phyloP scores from a whole-genome alignment of 2,113 vertebrate species.

The Onychostoma macrolepis region DNA sequence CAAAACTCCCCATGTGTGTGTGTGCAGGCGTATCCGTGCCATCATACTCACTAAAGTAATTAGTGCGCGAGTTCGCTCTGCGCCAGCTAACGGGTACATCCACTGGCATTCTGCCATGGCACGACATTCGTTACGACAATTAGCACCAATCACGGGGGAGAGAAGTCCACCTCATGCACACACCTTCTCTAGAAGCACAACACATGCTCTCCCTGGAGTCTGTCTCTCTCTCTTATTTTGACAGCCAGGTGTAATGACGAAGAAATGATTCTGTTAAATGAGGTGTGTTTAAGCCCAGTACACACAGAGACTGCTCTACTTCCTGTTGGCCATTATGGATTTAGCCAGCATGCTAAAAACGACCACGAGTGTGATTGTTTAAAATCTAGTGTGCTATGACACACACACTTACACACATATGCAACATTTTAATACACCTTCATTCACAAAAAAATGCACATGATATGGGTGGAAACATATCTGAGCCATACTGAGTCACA shows the following conservation, averaged over 20 bases:
- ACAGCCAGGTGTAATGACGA: constrained; percentile 62
- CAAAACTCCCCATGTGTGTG: neutral
- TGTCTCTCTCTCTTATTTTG: constrained; percentile 56
- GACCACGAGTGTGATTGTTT: neutral
- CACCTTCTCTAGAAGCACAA: constrained; percentile 20
- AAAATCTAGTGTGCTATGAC: neutral
- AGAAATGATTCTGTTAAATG: constrained; percentile 58
- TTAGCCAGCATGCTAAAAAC: neutral
- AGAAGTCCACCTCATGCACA: constrained; percentile 54
- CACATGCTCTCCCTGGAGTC: constrained; percentile 44
- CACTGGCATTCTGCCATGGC: constrained; percentile 68
- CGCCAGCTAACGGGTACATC: constrained; percentile 62
- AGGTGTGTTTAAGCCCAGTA: constrained; percentile 40
- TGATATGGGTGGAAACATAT: neutral
- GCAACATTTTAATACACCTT: neutral
- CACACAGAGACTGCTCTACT: constrained; percentile 27
- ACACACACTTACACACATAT: neutral
- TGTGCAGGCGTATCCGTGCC: constrained; percentile 20
- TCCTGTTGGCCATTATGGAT: neutral
- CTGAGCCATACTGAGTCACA: too few relatives aligned
- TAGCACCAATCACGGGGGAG: constrained; percentile 64
- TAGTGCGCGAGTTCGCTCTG: neutral
- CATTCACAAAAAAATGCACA: neutral
- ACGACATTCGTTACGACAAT: constrained; percentile 72
- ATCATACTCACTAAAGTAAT: constrained; percentile 45